A percentile compares a stretch with the other conserved stretches of the same genome.
These are phyloP conservation scores for Petrophora chlorosata DNA, from an alignment of 2,888 invertebrate species.

Conservation along the genomic window DNA sequence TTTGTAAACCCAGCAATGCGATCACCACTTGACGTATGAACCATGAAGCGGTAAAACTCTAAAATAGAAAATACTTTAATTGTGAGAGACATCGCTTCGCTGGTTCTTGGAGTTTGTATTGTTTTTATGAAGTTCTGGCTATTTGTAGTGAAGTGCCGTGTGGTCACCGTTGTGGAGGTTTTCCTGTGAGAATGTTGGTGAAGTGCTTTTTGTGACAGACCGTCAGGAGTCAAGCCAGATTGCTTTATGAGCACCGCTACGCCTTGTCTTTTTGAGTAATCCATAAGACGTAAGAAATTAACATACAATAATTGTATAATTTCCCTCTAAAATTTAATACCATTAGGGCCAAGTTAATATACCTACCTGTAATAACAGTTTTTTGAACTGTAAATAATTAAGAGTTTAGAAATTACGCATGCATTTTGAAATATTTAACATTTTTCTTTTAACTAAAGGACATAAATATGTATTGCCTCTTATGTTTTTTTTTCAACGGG, in stretches of 20 bases:
- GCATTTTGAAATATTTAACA: no score
- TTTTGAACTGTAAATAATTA: no score
- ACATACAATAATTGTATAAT: neutral
- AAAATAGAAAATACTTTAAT: conserved; percentile 60
- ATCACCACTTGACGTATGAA: conserved; percentile 73
- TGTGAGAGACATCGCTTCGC: conserved; percentile 66
- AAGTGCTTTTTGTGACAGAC: conserved; percentile 5
- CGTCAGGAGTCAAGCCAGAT: neutral
- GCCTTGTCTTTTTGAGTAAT: no score
- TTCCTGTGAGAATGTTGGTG: conserved; percentile 76
- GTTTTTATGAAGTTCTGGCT: conserved; percentile 55
- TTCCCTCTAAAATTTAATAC: no score
- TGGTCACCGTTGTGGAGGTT: conserved; percentile 45
- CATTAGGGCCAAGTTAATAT: no score
- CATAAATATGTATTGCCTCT: no score
- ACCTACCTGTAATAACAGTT: no score
- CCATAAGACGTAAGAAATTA: no score
- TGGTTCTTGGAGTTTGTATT: conserved; percentile 69
- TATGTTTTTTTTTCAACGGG: no score
- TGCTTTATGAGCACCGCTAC: neutral
- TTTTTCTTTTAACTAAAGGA: no score
- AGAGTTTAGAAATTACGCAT: no score
- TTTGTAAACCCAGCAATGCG: conserved; percentile 58
- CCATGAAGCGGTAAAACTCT: conserved; percentile 60
- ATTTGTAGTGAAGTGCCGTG: conserved; percentile 45